A percentile compares a stretch with the other conserved stretches of the same genome.
These are phyloP conservation scores for Microcebus griseorufus DNA, from an alignment of 2,113 vertebrate species.

Conservation along the genomic window DNA sequence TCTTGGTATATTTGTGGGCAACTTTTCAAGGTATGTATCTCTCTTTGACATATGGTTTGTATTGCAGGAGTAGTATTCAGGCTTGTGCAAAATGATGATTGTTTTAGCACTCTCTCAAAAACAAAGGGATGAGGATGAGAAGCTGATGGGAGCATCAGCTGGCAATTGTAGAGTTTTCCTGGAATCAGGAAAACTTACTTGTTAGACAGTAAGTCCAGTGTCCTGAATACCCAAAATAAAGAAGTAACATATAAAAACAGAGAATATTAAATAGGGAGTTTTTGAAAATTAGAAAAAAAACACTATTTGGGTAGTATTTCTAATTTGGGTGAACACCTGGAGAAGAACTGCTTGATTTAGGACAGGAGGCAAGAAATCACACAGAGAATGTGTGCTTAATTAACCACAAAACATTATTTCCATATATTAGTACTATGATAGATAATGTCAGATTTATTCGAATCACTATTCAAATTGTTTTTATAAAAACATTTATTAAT, in stretches of 20 bases:
- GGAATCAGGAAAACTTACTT: rapidly evolving
- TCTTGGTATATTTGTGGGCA: background rate
- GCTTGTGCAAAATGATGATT: background rate
- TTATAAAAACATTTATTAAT: constrained; percentile 29
- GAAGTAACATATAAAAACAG: background rate
- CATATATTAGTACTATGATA: constrained; percentile 52
- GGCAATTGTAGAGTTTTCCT: background rate
- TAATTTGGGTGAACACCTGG: constrained; percentile 53
- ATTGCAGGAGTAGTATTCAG: background rate
- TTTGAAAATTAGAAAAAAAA: background rate
- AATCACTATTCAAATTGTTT: constrained; percentile 32
- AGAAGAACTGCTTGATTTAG: constrained; percentile 64
- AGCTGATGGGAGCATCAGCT: rapidly evolving
- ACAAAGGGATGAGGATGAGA: background rate
- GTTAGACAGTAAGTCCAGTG: background rate
- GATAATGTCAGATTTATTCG: constrained; percentile 31
- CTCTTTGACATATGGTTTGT: background rate
- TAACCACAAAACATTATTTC: constrained; percentile 41
- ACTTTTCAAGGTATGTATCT: background rate
- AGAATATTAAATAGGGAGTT: background rate
- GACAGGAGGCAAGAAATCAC: constrained; percentile 58
- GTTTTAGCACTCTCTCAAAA: background rate
- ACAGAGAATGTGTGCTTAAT: constrained; percentile 49
- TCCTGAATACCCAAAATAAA: background rate
- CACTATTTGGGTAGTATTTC: background rate